Conservation (phyloP, 2,113 vertebrate species). For the Monopterus albus region DNA sequence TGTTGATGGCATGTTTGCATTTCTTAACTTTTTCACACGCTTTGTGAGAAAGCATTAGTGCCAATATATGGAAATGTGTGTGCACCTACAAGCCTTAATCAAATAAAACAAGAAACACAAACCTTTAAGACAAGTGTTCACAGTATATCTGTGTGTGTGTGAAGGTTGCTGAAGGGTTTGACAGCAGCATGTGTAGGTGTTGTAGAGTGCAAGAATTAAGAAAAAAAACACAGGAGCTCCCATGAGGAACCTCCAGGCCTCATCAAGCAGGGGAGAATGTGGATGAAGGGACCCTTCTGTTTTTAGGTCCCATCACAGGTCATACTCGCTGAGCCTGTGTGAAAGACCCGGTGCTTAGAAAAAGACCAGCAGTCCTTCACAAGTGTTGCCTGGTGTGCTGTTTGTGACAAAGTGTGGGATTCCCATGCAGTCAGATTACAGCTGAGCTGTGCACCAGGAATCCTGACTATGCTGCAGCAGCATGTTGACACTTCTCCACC, state of each 20-base stretch:
- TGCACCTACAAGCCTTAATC: not conserved
- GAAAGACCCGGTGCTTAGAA: not conserved
- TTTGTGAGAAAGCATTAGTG: not conserved
- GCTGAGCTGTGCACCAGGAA: slow-evolving; percentile 58
- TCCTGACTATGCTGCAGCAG: slow-evolving; percentile 67
- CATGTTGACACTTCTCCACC: slow-evolving; percentile 66
- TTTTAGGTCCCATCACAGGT: slow-evolving; percentile 26
- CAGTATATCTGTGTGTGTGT: not conserved
- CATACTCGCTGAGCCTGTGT: slow-evolving; percentile 4
- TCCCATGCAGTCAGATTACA: slow-evolving; percentile 47
- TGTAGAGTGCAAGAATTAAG: slow-evolving; percentile 27
- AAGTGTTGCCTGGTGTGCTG: slow-evolving; percentile 14
- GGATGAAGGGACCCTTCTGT: slow-evolving; percentile 10
- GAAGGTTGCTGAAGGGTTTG: slow-evolving; percentile 25
- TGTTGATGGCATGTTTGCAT: slow-evolving; percentile 29
- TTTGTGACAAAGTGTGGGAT: slow-evolving; percentile 24
- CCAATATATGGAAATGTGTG: not conserved
- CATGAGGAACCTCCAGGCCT: slow-evolving; percentile 12
- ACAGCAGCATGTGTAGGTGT: slow-evolving; percentile 42
- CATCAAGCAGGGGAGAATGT: not conserved
- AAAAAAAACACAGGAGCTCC: slow-evolving; percentile 8
- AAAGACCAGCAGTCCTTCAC: not conserved
- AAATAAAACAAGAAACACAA: not conserved
- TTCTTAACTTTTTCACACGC: slow-evolving; percentile 17
- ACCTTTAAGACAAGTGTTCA: slow-evolving; percentile 28